Evolutionary conservation across 2,113 vertebrate genomes (phyloP).

Genomic region (Larimichthys crocea): DNA sequence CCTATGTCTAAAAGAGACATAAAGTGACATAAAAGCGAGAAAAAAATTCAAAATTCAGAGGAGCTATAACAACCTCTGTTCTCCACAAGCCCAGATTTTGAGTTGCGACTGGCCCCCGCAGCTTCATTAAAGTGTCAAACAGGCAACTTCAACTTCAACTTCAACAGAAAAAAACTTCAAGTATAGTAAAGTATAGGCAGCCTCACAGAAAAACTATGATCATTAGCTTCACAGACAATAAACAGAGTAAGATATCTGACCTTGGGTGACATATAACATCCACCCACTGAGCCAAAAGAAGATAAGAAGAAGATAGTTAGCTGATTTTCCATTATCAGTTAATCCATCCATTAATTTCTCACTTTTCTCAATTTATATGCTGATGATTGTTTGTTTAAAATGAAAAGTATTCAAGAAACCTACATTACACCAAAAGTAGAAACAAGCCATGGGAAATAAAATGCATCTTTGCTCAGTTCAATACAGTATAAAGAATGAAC

Average conservation of each 20-base stretch:
- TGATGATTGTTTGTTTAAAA: too few relatives aligned
- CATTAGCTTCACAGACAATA: conserved; percentile 6
- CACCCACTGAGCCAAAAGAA: too few relatives aligned
- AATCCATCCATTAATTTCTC: too few relatives aligned
- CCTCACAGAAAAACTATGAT: neutral
- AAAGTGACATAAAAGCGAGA: neutral
- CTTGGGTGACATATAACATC: too few relatives aligned
- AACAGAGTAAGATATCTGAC: conserved; percentile 4
- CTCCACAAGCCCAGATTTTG: neutral
- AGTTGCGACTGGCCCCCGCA: neutral
- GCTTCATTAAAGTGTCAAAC: conserved; percentile 9
- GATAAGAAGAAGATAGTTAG: too few relatives aligned
- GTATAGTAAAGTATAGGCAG: neutral
- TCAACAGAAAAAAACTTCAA: neutral
- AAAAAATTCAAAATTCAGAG: conserved; percentile 6
- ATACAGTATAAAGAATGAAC: too few relatives aligned
- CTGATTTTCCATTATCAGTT: too few relatives aligned
- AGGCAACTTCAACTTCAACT: neutral
- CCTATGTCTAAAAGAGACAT: neutral
- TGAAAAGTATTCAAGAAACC: neutral
- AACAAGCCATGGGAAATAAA: neutral
- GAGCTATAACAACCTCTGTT: neutral
- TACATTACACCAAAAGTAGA: neutral
- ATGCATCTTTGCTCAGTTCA: neutral
- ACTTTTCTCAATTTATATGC: too few relatives aligned